These are phyloP conservation scores for Drosophila burlai DNA, from an alignment of 1,140 invertebrate genomes.

Conservation along the genomic window DNA sequence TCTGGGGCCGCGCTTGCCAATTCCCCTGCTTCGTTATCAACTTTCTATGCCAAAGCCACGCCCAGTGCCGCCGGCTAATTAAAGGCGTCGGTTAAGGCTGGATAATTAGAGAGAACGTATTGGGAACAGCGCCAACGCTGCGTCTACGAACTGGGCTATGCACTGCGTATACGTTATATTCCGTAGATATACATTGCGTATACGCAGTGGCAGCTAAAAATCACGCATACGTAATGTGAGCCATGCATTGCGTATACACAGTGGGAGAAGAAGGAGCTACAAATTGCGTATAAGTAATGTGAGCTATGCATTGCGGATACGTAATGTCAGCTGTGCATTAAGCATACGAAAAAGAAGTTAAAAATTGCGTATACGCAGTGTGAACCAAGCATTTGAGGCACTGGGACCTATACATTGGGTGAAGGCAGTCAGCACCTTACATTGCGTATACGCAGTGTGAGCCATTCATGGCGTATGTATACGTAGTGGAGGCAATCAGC, in stretches of 20 bases:
- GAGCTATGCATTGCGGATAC: not conserved
- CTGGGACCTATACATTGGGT: not conserved
- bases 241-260: not conserved
- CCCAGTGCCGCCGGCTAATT: constrained; percentile 30
- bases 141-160: constrained; percentile 11
- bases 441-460: not conserved
- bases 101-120: constrained; percentile 34
- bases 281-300: no score
- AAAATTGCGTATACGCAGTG: no score
- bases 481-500: not conserved
- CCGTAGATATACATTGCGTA: not conserved
- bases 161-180: constrained; percentile 14
- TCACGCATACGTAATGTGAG: not conserved
- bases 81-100: constrained; percentile 21
- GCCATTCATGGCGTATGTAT: not conserved
- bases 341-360: not conserved
- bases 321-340: not conserved
- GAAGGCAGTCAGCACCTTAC: no score
- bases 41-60: constrained; percentile 1
- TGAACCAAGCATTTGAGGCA: no score
- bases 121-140: constrained; percentile 4
- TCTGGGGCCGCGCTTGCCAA: constrained; percentile 1
- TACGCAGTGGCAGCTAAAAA: not conserved
- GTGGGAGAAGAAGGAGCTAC: not conserved
- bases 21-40: constrained; percentile 5